These are phyloP conservation scores for Channallabes apus DNA, from an alignment of 2,797 vertebrate species.

Conservation along the genomic window DNA sequence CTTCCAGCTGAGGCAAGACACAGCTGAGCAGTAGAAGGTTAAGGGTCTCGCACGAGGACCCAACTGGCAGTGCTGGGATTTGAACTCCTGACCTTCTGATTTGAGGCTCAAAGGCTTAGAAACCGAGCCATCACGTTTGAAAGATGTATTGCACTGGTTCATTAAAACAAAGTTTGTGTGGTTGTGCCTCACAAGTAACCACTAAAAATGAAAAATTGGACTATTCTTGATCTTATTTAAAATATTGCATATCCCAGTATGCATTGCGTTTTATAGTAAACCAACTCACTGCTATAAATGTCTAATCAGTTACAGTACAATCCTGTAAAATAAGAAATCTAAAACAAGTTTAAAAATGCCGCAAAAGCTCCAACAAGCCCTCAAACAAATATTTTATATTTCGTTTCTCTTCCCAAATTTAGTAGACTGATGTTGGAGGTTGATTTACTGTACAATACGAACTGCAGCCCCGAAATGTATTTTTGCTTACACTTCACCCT, in stretches of 20 bases:
- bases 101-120: background rate
- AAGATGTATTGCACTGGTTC: background rate
- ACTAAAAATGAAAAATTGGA: background rate
- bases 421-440: background rate
- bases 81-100: conserved; percentile 16
- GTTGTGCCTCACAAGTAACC: background rate
- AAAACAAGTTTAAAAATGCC: background rate
- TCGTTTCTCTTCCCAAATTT: background rate
- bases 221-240: background rate
- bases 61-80: background rate
- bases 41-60: background rate
- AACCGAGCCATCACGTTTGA: background rate
- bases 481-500: conserved; percentile 24
- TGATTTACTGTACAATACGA: background rate
- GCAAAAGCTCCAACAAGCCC: background rate
- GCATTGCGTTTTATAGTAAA: background rate
- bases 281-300: background rate
- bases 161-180: background rate
- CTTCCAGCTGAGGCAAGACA: background rate
- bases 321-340: background rate
- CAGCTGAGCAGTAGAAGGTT: background rate
- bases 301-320: background rate
- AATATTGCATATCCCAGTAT: background rate
- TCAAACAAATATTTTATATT: background rate
- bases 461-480: background rate